Base-by-base conservation (phyloP, 2,888 invertebrate species). In the Patella depressa region DNA sequence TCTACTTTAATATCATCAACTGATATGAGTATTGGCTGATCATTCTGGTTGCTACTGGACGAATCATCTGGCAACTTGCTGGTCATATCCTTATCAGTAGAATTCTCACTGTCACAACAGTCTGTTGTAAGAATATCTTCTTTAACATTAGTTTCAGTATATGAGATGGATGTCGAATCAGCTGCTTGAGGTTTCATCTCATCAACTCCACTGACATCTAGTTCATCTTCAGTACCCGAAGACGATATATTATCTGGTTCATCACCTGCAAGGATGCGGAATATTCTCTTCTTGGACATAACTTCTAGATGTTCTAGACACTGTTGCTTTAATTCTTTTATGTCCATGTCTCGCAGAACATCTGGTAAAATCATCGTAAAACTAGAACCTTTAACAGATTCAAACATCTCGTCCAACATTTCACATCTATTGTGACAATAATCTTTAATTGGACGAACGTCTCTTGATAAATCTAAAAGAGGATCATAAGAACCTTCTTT, bases 341-440 rank as follows among this genome's bases (percentile, higher is more conserved):
- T 24, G 0, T 88, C 83, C 70, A 90, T 79, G 24, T 88, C 87
- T 91, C 92, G 85, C 19, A 84, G 86, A 29, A 91, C 84, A 53
- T 92, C 92, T 7, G 93, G 93, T 72, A 93, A 85, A 84, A 92
- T 91, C 29, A 91, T 88, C 72, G 90, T 88, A 29, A 93, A 86
- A 78, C 92, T 91, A 53, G 88, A 86, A 34, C 90, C 91, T 71
- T 88, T 86, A 9, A 92, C 88, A 76, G 91, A 89, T 45, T 87
- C 83, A 78, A 93, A 92, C 88, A 92, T 89, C 81, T 93, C 90
- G 29, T 89, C 86, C 14, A 92, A 84, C 81, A 93, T 88, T 57
- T 87, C 86, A 59, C 88, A 87, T 17, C 91, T 84, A 79, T 92
- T 89, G 74, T 88, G 87, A 2, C 92, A 86, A 84, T 91, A 92